These are phyloP conservation scores for Mythimna vitellina DNA, from an alignment of 2,888 invertebrate genomes.

Conservation along the genomic window DNA sequence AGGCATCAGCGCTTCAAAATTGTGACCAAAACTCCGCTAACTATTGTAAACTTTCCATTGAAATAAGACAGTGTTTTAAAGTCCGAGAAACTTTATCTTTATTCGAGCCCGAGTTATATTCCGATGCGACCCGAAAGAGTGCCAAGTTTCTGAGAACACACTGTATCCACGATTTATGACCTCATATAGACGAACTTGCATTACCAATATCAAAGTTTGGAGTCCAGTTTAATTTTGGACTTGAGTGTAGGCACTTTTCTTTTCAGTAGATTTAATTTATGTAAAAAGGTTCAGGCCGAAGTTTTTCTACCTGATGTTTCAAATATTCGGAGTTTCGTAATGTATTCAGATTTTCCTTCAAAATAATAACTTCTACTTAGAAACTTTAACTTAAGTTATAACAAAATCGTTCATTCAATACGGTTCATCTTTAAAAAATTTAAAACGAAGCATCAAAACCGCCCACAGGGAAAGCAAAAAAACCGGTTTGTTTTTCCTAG, in stretches of 20 bases:
- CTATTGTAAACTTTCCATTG: constrained; percentile 36
- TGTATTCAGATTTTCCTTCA: constrained; percentile 17
- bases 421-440: not conserved
- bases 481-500: constrained; percentile 41
- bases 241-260: constrained; percentile 31
- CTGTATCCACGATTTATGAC: constrained; percentile 50
- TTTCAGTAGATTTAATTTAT: constrained; percentile 4
- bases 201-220: constrained; percentile 52
- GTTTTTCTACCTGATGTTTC: constrained; percentile 17
- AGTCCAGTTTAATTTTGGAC: constrained; percentile 16
- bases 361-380: not conserved
- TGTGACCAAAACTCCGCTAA: constrained; percentile 18
- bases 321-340: constrained; percentile 13
- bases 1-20: constrained; percentile 9
- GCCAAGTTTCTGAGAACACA: constrained; percentile 54
- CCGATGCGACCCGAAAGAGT: constrained; percentile 37
- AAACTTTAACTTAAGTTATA: constrained; percentile 9
- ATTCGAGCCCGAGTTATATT: constrained; percentile 39
- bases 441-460: constrained; percentile 12
- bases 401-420: not conserved
- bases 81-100: constrained; percentile 42
- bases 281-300: constrained; percentile 4
- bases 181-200: constrained; percentile 41
- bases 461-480: constrained; percentile 2
- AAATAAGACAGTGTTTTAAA: constrained; percentile 49